Base-by-base conservation (phyloP, 2,888 invertebrate genomes). In the Drosophila acutilabella region DNA sequence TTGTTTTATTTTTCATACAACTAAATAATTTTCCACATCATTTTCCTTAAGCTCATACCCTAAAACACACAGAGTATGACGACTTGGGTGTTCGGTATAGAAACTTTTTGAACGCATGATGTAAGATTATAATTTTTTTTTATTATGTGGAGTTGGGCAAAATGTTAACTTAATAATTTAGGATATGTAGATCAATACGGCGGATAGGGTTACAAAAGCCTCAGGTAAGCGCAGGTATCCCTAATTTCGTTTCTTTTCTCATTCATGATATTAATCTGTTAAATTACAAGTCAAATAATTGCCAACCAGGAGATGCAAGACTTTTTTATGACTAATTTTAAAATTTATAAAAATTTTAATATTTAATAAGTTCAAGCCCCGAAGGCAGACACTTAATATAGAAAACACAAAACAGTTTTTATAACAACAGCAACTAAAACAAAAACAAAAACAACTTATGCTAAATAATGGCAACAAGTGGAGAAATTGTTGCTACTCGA, bases 391-490 rank as follows among this genome's bases (percentile, higher is more conserved):
- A 59, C 23, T 33, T 30, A 30, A 26, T 40, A 30, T 40, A 11
- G 14, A 41, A 16, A 41, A 54, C 16, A 40, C n/a, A 20, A 41
- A 59, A 56, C 42, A 18, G 57, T 48, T 50, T 38, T 60, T 53
- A 40, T 48, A 71, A 62, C 57, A 58, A 45, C 68, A 51, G 26
- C 51, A 67, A 60, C 52, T n/a, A n/a, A n/a, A 58, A 41, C 68
- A 51, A 36, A 52, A 71, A 62, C 57, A 58, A 41, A 62, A 51
- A 36, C 45, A 67, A 65, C 52, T 56, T 59, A 64, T 62, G 70
- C 45, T 56, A 44, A 56, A 11, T 69, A 71, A 72, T 72, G 59
- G 71, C 74, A 74, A 60, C 65, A 74, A 65, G 68, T 69, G 62
- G 30, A 48, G 45, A 53, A 59, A 59, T 47, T 71, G 53, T 64